phyloP scores from a whole-genome alignment of 2,113 vertebrate genomes.

The Noctilio leporinus region DNA sequence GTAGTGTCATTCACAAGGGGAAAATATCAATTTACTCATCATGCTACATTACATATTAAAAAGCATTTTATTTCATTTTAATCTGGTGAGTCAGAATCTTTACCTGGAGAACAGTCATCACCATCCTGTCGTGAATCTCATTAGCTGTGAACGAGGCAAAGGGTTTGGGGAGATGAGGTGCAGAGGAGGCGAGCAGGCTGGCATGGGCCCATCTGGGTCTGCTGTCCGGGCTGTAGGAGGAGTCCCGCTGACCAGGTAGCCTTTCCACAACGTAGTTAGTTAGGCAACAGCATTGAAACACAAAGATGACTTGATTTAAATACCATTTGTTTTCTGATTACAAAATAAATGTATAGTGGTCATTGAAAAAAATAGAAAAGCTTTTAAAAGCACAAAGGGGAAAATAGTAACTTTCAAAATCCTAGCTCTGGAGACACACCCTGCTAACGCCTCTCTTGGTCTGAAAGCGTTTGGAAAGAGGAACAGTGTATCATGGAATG shows the following conservation, averaged over 20 bases:
- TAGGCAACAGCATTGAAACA: background rate
- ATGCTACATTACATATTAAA: constrained; percentile 52
- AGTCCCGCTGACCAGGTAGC: background rate
- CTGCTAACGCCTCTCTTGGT: background rate
- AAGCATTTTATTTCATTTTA: constrained; percentile 39
- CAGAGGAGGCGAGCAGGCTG: background rate
- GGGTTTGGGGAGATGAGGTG: background rate
- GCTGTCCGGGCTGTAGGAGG: background rate
- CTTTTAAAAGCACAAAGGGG: background rate
- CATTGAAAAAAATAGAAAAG: background rate
- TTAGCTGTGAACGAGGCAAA: background rate
- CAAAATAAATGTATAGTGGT: background rate
- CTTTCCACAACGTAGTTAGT: background rate
- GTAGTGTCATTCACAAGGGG: constrained; percentile 37
- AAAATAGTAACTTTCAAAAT: background rate
- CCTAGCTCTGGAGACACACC: background rate
- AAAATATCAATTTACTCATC: constrained; percentile 62
- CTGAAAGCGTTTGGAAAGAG: background rate
- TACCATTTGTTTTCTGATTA: background rate
- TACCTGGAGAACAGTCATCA: constrained; percentile 30
- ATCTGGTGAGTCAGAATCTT: constrained; percentile 8
- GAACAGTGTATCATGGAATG: background rate
- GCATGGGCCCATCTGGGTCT: no score
- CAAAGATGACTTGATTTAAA: background rate
- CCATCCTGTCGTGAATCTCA: background rate